Base-by-base conservation (phyloP, 2,113 vertebrate species). In the Myiagra hebetior region DNA sequence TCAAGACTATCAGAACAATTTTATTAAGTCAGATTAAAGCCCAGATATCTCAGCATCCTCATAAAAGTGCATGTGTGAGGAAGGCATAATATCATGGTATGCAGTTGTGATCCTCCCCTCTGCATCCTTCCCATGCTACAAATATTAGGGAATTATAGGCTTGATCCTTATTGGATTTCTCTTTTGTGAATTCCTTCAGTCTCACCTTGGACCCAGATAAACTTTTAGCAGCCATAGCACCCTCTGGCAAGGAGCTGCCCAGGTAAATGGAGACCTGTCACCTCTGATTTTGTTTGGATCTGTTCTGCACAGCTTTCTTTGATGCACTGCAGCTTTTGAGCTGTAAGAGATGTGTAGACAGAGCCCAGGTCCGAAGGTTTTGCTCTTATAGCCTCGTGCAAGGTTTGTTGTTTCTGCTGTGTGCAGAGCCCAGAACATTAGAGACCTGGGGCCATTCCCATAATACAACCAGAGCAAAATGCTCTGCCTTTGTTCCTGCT, bases 1-100 rank as follows among this genome's bases (percentile, higher is more conserved):
- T 81, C 33, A 50, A 67, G 63, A 50, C 55, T 63, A 86, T 70
- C 64, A 95, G 89, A 92, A 87, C 14, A 85, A 84, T 55, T 92
- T 96, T 89, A 89, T 95, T 84, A 92, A 91, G 31, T 78, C 37
- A 79, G 87, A 95, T 89, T 76, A 96, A 95, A 94, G 73, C 35
- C 30, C 64, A 53, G 30, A 27, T 92, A 57, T 65, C 53, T 94
- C 78, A 88, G 42, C 39, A 74, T 62, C 24, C 46, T 89, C 76
- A 77, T 65, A 77, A 76, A 93, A 73, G n/a, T 49, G 52, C 21
- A 55, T 63, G 30, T 30, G 24, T 55, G 74, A 47, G 33, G 42
- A 84, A 86, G 35, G 22, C 30, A 47, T 70, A 85, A 53, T 69
- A 70, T 21, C 46, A 53, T 46, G 53, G 35, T 14, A 74, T 7